A percentile compares a stretch with the other conserved stretches of the same genome.
Evolutionary conservation across 2,888 invertebrate genomes (phyloP).

Genomic region (Eupithecia insigniata): DNA sequence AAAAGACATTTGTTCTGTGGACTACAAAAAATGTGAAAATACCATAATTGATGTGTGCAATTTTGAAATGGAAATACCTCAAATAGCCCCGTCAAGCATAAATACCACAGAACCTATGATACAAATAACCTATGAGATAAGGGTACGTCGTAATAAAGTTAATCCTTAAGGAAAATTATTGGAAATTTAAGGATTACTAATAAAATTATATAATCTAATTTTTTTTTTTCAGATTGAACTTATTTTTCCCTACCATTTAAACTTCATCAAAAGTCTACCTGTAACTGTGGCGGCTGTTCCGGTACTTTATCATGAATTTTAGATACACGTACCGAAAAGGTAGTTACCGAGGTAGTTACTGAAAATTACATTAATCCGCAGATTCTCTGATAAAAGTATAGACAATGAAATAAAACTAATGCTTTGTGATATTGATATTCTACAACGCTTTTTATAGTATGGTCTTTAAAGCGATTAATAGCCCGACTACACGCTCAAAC

Average conservation of each 20-base stretch:
- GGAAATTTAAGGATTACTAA: background rate
- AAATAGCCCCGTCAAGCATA: constrained; percentile 65
- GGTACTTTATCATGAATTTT: constrained; percentile 62
- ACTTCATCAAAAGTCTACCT: constrained; percentile 60
- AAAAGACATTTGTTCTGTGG: constrained; percentile 58
- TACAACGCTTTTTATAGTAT: background rate
- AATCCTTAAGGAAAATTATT: background rate
- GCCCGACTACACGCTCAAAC: too few relatives aligned
- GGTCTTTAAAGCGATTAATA: too few relatives aligned
- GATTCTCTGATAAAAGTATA: background rate
- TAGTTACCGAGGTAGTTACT: background rate
- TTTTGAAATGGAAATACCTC: constrained; percentile 69
- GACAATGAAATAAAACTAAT: background rate
- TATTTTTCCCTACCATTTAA: constrained; percentile 59
- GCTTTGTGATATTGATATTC: background rate
- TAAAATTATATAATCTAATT: too few relatives aligned
- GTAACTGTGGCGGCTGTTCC: constrained; percentile 62
- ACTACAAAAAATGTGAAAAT: constrained; percentile 56
- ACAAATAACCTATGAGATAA: constrained; percentile 66
- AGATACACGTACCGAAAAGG: constrained; percentile 11
- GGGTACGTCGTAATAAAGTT: constrained; percentile 53
- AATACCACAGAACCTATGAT: constrained; percentile 63
- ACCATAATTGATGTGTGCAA: constrained; percentile 57
- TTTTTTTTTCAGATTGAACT: constrained; percentile 59
- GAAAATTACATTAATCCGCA: background rate